Conservation (phyloP, 1,140 invertebrate genomes). For the Drosophila nasuta region DNA sequence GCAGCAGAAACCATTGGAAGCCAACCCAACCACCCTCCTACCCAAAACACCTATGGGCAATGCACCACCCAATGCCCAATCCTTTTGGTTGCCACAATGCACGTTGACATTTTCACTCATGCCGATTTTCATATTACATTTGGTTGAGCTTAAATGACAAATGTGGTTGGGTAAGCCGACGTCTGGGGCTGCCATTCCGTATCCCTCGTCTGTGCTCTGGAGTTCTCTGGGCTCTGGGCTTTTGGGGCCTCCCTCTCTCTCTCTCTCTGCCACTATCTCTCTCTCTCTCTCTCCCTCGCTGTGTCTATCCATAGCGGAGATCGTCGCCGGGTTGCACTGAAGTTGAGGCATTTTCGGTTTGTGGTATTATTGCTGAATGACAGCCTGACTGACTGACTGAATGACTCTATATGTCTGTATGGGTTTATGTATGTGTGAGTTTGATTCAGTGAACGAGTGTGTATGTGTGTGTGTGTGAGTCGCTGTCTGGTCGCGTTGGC, state of each 20-base stretch:
- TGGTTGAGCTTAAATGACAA: conserved; percentile 80
- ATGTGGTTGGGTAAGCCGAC: conserved; percentile 77
- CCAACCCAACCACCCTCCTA: conserved; percentile 11
- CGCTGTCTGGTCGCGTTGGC: conserved; percentile 59
- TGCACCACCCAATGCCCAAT: conserved; percentile 20
- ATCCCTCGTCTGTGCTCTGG: conserved; percentile 13
- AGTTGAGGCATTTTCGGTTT: conserved; percentile 73
- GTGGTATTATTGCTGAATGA: conserved; percentile 73
- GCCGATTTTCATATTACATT: conserved; percentile 80
- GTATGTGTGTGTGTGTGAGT: conserved; percentile 34
- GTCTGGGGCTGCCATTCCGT: conserved; percentile 57
- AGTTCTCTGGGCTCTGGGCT: background rate
- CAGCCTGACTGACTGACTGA: conserved; percentile 52
- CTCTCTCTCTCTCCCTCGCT: conserved; percentile 5
- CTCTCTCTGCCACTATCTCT: background rate
- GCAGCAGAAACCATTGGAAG: background rate
- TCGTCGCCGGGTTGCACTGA: conserved; percentile 40
- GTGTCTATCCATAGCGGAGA: conserved; percentile 1
- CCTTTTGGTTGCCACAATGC: conserved; percentile 52
- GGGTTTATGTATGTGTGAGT: conserved; percentile 11
- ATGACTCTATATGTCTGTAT: conserved; percentile 40
- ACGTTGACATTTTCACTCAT: conserved; percentile 77
- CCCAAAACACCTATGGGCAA: conserved; percentile 14
- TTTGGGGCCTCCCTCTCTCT: background rate
- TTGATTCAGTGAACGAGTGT: conserved; percentile 6